Evolutionary conservation across 2,113 vertebrate genomes (phyloP).

Genomic region (Arizona elegans): DNA sequence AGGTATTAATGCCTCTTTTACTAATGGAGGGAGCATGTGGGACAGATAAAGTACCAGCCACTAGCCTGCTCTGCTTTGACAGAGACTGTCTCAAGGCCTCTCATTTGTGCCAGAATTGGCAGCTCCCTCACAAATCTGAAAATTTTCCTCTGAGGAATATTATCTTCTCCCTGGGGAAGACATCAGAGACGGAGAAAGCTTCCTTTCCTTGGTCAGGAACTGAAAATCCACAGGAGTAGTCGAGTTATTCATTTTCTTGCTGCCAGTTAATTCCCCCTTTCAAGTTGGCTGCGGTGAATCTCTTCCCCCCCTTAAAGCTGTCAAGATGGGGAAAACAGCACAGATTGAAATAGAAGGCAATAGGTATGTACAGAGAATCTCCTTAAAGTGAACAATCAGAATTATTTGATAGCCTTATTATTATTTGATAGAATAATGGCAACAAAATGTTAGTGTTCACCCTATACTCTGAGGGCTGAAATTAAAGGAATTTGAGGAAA

Average conservation of each 20-base stretch:
- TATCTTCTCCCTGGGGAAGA: not conserved
- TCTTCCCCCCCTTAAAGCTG: not conserved
- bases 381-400: not conserved
- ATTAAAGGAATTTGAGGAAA: not conserved
- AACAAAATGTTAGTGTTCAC: not conserved
- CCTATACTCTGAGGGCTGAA: not conserved
- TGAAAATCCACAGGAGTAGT: not conserved
- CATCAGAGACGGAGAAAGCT: not conserved
- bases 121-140: not conserved
- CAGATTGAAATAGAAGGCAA: not conserved
- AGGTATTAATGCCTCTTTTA: conserved; percentile 18
- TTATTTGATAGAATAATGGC: not conserved
- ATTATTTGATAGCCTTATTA: not conserved
- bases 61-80: not conserved
- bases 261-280: not conserved
- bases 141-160: not conserved
- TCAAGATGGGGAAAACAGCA: not conserved
- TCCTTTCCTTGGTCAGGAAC: not conserved
- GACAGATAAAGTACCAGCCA: not conserved
- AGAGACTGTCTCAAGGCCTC: not conserved
- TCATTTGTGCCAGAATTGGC: not conserved
- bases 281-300: not conserved
- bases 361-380: conserved; percentile 10
- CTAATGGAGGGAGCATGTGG: conserved; percentile 27
- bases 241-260: not conserved